Evolutionary conservation across 2,888 invertebrate species (phyloP).

Genomic region (Celastrina argiolus): DNA sequence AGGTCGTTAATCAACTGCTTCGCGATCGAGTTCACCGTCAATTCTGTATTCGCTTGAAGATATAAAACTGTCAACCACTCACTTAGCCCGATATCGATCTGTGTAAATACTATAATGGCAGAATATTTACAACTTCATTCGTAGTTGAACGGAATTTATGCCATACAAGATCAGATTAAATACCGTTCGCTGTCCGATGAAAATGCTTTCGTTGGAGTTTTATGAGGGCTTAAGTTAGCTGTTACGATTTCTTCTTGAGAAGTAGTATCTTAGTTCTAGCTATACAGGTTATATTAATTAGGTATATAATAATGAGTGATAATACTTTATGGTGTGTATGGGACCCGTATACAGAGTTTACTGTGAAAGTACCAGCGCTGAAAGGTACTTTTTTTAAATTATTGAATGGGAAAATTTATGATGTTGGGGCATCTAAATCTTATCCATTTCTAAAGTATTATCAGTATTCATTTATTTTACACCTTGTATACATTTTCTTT

Average conservation of each 20-base stretch:
- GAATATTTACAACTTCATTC: constrained; percentile 17
- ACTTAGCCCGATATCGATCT: constrained; percentile 5
- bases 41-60: background rate
- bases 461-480: too few species aligned
- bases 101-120: constrained; percentile 3
- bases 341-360: too few species aligned
- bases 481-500: too few species aligned
- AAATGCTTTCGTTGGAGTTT: background rate
- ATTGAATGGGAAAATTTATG: too few species aligned
- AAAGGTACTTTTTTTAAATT: too few species aligned
- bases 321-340: too few species aligned
- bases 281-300: too few species aligned
- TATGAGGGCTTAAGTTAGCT: background rate
- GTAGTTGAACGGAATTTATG: background rate
- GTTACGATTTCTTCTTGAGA: background rate
- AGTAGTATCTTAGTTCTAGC: too few species aligned
- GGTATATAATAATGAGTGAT: too few species aligned
- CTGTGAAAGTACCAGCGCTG: too few species aligned
- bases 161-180: background rate
- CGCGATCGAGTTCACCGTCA: background rate
- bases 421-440: too few species aligned
- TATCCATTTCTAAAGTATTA: too few species aligned
- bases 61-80: constrained; percentile 3
- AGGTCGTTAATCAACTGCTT: background rate
- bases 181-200: background rate